A percentile compares a stretch with the other conserved stretches of the same genome.
Evolutionary conservation across 2,797 vertebrate genomes (phyloP).

Genomic region (Dicrostonyx torquatus): DNA sequence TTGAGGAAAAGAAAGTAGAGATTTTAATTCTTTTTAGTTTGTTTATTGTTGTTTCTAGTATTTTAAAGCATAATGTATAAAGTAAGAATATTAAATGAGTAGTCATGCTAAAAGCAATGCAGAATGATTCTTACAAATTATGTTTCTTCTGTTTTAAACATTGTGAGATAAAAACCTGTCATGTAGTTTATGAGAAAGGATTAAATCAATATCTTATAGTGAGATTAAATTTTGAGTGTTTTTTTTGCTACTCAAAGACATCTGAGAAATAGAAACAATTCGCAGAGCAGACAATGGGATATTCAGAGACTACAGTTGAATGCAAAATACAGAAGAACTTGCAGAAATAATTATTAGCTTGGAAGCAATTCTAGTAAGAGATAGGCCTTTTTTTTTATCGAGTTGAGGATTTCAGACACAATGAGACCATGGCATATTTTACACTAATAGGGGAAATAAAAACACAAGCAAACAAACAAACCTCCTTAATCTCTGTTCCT

Average conservation of each 20-base stretch:
- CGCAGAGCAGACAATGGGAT: neutral
- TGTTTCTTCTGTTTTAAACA: neutral
- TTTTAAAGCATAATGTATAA: neutral
- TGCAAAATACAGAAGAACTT: neutral
- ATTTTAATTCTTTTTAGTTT: neutral
- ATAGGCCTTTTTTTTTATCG: neutral
- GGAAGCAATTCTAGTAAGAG: neutral
- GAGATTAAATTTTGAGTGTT: slow-evolving; percentile 11
- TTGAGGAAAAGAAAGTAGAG: neutral
- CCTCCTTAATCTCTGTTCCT: neutral
- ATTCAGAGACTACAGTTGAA: neutral
- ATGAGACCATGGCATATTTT: neutral
- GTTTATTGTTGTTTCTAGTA: slow-evolving; percentile 23
- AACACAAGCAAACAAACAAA: neutral
- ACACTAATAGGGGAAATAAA: neutral
- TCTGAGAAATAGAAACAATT: slow-evolving; percentile 54
- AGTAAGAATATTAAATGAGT: slow-evolving; percentile 10
- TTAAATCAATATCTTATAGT: slow-evolving; percentile 17
- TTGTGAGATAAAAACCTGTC: neutral
- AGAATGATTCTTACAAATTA: slow-evolving; percentile 47
- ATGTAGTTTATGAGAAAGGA: neutral
- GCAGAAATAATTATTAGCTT: slow-evolving; percentile 34
- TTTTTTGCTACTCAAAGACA: neutral
- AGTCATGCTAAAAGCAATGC: neutral
- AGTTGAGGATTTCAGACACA: neutral